A percentile compares a stretch with the other conserved stretches of the same genome.
These are phyloP conservation scores for Cynaeus angustus DNA, from an alignment of 2,888 invertebrate genomes.

Conservation along the genomic window DNA sequence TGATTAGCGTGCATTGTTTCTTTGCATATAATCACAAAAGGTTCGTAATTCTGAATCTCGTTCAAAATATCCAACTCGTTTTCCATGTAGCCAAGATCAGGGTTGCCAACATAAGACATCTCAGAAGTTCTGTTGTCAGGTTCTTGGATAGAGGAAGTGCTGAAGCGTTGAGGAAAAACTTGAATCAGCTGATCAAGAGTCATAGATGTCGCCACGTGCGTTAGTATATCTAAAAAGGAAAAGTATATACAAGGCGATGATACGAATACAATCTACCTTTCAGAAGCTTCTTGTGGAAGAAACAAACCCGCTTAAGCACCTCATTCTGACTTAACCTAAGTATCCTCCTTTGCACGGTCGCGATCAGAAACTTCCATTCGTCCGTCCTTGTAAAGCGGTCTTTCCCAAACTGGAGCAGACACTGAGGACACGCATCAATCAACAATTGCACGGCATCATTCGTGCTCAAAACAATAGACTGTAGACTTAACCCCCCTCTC, in stretches of 20 bases:
- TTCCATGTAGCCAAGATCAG: constrained; percentile 52
- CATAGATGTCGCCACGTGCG: constrained; percentile 70
- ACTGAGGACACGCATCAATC: constrained; percentile 77
- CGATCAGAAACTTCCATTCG: constrained; percentile 71
- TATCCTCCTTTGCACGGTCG: constrained; percentile 69
- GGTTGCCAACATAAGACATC: constrained; percentile 3
- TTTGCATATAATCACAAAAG: constrained; percentile 72
- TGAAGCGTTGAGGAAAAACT: constrained; percentile 70
- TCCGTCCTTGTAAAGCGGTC: constrained; percentile 70
- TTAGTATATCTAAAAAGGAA: constrained; percentile 68
- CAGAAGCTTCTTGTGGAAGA: constrained; percentile 68
- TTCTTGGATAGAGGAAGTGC: constrained; percentile 55
- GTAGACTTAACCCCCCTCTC: constrained; percentile 74
- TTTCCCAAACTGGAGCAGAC: constrained; percentile 79
- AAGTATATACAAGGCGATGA: background rate
- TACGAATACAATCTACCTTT: constrained; percentile 65
- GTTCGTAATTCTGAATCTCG: constrained; percentile 70
- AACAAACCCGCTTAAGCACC: constrained; percentile 64
- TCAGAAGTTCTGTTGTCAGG: constrained; percentile 35
- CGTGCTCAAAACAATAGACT: constrained; percentile 72
- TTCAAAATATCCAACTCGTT: constrained; percentile 64
- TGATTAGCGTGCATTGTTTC: constrained; percentile 78
- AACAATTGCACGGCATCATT: constrained; percentile 74
- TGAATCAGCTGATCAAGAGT: constrained; percentile 70
- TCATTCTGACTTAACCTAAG: constrained; percentile 65